phyloP scores from a whole-genome alignment of 2,113 vertebrate species.

The Euleptes europaea region DNA sequence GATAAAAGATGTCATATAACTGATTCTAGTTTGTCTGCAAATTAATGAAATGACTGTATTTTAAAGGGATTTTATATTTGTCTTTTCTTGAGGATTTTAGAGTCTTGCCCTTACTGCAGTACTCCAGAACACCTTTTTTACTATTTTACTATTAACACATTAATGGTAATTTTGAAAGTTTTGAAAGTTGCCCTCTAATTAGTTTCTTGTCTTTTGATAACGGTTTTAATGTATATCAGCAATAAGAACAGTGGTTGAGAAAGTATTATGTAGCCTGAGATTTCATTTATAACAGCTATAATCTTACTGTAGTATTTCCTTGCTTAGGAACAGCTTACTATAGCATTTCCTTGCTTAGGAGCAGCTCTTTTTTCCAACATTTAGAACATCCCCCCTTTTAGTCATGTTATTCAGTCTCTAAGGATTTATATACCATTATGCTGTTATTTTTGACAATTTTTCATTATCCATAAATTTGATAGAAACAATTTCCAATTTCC shows the following conservation, averaged over 20 bases:
- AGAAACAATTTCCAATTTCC: not conserved
- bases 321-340: not conserved
- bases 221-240: not conserved
- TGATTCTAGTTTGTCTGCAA: not conserved
- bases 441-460: not conserved
- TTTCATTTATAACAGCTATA: not conserved
- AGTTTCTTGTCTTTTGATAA: not conserved
- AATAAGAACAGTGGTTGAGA: not conserved
- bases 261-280: not conserved
- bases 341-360: not conserved
- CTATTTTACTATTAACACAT: no score
- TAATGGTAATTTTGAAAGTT: not conserved
- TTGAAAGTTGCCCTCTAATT: not conserved
- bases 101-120: no score
- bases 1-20: not conserved
- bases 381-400: not conserved
- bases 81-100: not conserved
- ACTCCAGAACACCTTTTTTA: no score
- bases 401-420: not conserved
- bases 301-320: not conserved
- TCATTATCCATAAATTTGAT: not conserved
- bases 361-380: not conserved
- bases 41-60: not conserved
- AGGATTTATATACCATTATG: not conserved
- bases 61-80: not conserved